phyloP scores from a whole-genome alignment of 1,140 invertebrate species.

The Hylyphantes graminicola region DNA sequence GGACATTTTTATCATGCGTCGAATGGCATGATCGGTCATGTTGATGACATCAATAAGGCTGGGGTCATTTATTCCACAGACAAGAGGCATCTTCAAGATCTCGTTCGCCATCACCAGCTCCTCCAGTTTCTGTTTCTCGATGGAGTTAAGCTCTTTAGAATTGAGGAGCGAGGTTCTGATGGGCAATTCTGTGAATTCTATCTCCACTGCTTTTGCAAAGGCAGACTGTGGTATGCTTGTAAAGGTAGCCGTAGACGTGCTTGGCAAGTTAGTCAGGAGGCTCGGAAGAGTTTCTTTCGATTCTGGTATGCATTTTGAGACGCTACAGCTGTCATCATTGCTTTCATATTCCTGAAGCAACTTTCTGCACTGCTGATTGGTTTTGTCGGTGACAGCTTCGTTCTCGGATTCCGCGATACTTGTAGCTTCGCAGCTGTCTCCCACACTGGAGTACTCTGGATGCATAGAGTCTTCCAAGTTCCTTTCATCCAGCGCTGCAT shows the following conservation, averaged over 20 bases:
- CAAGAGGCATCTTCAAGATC: slow-evolving; percentile 81
- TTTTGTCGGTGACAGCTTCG: neutral
- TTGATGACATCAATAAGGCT: slow-evolving; percentile 85
- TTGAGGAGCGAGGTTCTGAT: slow-evolving; percentile 64
- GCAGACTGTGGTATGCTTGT: slow-evolving; percentile 6
- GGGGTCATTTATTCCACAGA: slow-evolving; percentile 40
- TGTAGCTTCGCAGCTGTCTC: neutral
- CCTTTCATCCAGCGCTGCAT: slow-evolving; percentile 22
- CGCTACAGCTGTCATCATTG: neutral
- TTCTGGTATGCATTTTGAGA: neutral
- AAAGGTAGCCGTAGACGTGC: neutral
- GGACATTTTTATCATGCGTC: slow-evolving; percentile 90
- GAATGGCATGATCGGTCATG: slow-evolving; percentile 88
- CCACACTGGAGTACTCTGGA: neutral
- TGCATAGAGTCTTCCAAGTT: neutral
- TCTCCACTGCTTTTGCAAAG: slow-evolving; percentile 80
- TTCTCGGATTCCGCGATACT: neutral
- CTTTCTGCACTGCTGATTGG: neutral
- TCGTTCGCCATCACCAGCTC: slow-evolving; percentile 87
- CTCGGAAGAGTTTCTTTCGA: neutral
- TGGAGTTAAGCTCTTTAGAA: slow-evolving; percentile 81
- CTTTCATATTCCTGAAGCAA: neutral
- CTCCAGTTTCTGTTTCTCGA: slow-evolving; percentile 82
- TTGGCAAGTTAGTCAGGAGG: slow-evolving; percentile 9
- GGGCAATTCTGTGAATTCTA: slow-evolving; percentile 80